phyloP scores from a whole-genome alignment of 2,888 invertebrate genomes.

The Prosapia bicincta region DNA sequence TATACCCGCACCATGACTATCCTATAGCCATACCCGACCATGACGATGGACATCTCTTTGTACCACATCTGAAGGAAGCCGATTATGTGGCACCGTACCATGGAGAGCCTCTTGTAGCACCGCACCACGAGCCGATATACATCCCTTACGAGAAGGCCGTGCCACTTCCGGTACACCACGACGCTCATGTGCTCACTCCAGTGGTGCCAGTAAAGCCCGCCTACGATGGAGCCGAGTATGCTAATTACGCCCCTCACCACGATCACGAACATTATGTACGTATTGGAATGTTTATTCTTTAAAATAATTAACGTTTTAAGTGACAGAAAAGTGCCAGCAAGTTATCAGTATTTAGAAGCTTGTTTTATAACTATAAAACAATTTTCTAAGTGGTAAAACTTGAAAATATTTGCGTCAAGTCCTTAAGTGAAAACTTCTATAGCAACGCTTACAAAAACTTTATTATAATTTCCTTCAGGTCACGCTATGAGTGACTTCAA shows the following conservation, averaged over 20 bases:
- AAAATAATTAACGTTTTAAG: too few relatives aligned
- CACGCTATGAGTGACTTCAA: too few relatives aligned
- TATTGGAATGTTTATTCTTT: too few relatives aligned
- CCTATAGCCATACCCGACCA: neutral
- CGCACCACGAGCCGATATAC: neutral
- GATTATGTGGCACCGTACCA: neutral
- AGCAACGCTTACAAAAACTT: too few relatives aligned
- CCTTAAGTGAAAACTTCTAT: too few relatives aligned
- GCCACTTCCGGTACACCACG: neutral
- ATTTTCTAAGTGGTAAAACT: too few relatives aligned
- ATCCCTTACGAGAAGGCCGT: neutral
- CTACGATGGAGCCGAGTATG: slow-evolving; percentile 37
- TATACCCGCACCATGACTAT: neutral
- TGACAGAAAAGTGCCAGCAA: too few relatives aligned
- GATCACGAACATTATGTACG: slow-evolving; percentile 42
- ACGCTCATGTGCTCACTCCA: neutral
- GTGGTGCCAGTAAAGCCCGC: neutral
- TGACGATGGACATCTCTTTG: too few relatives aligned
- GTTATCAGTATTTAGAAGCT: too few relatives aligned
- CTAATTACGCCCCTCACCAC: slow-evolving; percentile 41
- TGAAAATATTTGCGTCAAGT: too few relatives aligned
- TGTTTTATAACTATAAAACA: too few relatives aligned
- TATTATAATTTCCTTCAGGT: too few relatives aligned
- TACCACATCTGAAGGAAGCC: neutral
- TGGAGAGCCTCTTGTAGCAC: neutral